Percentiles rank a stretch among this genome's conserved stretches.
These are phyloP conservation scores for Baccha elongata DNA, from an alignment of 2,888 invertebrate genomes.

Conservation along the genomic window DNA sequence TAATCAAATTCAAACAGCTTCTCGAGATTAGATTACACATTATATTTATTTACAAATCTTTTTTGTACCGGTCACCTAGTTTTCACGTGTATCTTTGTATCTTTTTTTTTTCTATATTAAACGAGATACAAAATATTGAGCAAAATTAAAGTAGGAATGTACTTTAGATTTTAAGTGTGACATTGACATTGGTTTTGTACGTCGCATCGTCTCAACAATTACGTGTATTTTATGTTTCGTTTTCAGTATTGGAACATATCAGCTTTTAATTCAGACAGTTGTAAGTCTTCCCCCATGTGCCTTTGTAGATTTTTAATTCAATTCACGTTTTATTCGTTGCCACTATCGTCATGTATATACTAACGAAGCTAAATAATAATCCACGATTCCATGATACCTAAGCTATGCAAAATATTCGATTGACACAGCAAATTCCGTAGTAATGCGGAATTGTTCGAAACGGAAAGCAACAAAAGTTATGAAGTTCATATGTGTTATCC, in stretches of 20 bases:
- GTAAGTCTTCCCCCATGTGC: constrained; percentile 52
- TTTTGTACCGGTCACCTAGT: constrained; percentile 13
- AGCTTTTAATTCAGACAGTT: constrained; percentile 28
- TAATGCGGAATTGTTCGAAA: constrained; percentile 56
- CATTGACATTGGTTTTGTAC: constrained; percentile 34
- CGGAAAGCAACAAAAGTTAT: constrained; percentile 44
- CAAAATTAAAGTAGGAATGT: not conserved
- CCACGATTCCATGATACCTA: constrained; percentile 17
- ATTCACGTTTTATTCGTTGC: constrained; percentile 13
- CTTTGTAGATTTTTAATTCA: constrained; percentile 27
- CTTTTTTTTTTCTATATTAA: not conserved
- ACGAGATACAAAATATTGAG: constrained; percentile 26
- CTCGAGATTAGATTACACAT: constrained; percentile 14
- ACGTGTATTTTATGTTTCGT: constrained; percentile 25
- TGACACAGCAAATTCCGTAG: constrained; percentile 7
- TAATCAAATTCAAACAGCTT: constrained; percentile 18
- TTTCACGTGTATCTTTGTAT: not conserved
- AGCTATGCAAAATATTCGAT: constrained; percentile 57
- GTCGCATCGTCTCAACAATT: constrained; percentile 1
- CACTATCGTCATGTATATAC: constrained; percentile 6
- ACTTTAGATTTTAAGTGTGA: constrained; percentile 15
- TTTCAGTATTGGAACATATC: constrained; percentile 38
- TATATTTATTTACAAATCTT: not conserved
- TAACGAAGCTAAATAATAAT: constrained; percentile 8
- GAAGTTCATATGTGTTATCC: constrained; percentile 23